Evolutionary conservation across 2,113 vertebrate genomes (phyloP), one percentile per base, ranked within the genome.

Genomic region (Alaudala cheleensis): DNA sequence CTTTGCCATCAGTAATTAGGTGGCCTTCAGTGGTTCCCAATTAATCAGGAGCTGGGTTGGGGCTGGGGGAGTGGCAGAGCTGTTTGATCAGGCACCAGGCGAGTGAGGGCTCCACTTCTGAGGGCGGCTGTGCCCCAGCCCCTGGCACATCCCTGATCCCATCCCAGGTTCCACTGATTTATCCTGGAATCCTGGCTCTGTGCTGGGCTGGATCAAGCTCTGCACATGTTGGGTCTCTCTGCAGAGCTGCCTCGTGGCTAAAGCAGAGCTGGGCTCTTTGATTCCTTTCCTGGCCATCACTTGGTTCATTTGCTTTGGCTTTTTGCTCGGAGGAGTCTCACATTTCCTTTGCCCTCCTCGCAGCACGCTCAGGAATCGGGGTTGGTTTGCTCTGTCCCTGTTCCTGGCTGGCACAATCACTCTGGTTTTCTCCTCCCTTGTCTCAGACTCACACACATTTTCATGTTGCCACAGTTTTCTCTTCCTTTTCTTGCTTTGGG

Each of bases 141-240:
- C 61, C 79, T 3, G 4, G 56, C 81, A 9, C 72, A 4, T 60
- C 84, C 20, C 44, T 24, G 37, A 4, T 42, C 77, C 88, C 16
- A 19, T 15, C 86, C 39, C 0, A 51, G 80, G 90, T 80, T 56
- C 61, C 0, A 2, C 33, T 34, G 49, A 6, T 50, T 6, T 10
- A 4, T 72, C 15, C 40, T 8, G 3, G 60, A 17, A 7, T 2
- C 33, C 34, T 1, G 0, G 57, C 57, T 49, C 33, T 0, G 1
- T 7, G 25, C 84, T 26, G 31, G 4, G 21, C 54, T 11, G 78
- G 33, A 11, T 37, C 73, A 23, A 6, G 81, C n/a, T 0, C 12
- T 10, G 56, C 8, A 29, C 42, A 4, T 1, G 0, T 6, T 44
- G 0, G 16, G 40, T 26, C 13, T 31, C 51, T 45, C 31, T 37